Evolutionary conservation across 2,797 vertebrate species (phyloP).

Genomic region (Enteromius mattozi): DNA sequence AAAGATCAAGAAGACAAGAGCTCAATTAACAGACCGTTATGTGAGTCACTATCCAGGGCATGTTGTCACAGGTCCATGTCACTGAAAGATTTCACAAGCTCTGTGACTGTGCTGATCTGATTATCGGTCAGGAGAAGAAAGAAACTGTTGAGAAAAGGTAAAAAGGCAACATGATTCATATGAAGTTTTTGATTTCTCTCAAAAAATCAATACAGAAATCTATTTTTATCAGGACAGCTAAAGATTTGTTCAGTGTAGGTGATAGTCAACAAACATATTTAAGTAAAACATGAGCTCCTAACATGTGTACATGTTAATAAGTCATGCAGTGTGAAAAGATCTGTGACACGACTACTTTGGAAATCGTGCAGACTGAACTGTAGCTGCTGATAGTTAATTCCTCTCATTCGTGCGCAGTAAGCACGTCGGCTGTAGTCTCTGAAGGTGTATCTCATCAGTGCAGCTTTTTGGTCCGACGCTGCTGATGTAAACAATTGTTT

Average conservation of each 20-base stretch:
- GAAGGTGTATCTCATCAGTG: too few species aligned
- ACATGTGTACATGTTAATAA: neutral
- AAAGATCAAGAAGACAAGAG: conserved; percentile 21
- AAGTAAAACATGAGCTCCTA: neutral
- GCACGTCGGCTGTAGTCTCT: too few species aligned
- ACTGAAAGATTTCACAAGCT: conserved; percentile 30
- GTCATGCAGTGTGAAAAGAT: too few species aligned
- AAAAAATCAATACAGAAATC: neutral
- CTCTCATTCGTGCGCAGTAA: too few species aligned
- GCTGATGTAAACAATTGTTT: too few species aligned
- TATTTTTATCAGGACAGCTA: neutral
- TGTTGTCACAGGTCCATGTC: neutral
- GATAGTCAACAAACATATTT: neutral
- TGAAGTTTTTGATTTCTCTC: neutral
- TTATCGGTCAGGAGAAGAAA: neutral
- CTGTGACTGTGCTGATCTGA: neutral
- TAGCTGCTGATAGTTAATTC: too few species aligned
- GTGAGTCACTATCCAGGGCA: conserved; percentile 24
- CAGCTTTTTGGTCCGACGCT: too few species aligned
- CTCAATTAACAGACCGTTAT: conserved; percentile 6
- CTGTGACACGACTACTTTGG: too few species aligned
- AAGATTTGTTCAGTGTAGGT: neutral
- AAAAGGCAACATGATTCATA: neutral
- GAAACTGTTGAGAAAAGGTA: neutral
- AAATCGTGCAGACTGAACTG: too few species aligned